A percentile compares a stretch with the other conserved stretches of the same genome.
These are phyloP conservation scores for Aphis craccivora DNA, from an alignment of 1,140 invertebrate species.

Conservation along the genomic window DNA sequence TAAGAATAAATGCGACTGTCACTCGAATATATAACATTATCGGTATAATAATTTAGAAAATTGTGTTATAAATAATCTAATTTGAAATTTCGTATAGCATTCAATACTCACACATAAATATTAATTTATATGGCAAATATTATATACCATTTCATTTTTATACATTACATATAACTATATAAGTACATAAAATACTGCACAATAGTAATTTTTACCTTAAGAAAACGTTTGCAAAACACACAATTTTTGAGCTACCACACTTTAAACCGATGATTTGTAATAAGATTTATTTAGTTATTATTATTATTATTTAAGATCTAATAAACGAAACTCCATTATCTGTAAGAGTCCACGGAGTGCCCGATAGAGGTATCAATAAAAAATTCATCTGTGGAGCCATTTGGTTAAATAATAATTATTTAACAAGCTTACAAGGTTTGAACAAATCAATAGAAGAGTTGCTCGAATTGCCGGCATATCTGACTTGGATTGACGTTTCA, in stretches of 20 bases:
- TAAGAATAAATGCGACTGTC: background rate
- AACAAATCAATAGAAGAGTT: background rate
- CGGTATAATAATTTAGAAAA: no score
- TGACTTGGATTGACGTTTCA: conserved; percentile 26
- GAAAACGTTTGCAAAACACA: background rate
- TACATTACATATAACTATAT: no score
- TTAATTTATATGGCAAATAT: no score
- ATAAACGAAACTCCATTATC: background rate
- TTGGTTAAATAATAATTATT: conserved; percentile 25
- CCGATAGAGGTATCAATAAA: background rate
- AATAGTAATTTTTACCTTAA: no score
- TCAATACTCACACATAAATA: no score
- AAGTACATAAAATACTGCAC: no score
- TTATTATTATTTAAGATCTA: background rate
- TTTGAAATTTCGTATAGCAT: no score
- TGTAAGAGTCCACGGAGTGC: background rate
- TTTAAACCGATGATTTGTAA: background rate
- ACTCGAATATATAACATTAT: background rate
- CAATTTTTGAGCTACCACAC: accelerated
- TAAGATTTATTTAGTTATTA: no score
- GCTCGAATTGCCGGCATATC: background rate
- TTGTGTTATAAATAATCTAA: no score
- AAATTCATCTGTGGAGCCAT: background rate
- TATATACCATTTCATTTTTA: no score
- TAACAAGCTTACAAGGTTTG: background rate